Percentiles rank a stretch among this genome's conserved stretches.
phyloP scores from a whole-genome alignment of 2,113 vertebrate genomes.

The Thinocorus orbignyianus region DNA sequence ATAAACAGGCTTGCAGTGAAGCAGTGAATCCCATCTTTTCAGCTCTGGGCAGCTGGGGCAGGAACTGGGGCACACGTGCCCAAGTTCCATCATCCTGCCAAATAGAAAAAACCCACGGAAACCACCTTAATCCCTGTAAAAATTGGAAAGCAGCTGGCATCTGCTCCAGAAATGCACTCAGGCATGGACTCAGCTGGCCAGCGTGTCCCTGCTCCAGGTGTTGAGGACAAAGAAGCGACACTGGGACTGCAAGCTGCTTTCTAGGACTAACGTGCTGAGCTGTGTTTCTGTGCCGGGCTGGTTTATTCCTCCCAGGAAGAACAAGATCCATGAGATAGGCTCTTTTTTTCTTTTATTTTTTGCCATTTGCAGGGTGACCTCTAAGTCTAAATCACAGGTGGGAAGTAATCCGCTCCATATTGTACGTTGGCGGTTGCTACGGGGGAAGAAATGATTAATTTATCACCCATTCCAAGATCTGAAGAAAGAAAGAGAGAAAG shows the following conservation, averaged over 20 bases:
- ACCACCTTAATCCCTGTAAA: background rate
- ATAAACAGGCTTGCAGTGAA: background rate
- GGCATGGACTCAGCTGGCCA: background rate
- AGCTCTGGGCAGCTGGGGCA: background rate
- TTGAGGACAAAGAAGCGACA: background rate
- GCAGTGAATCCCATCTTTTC: background rate
- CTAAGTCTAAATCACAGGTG: background rate
- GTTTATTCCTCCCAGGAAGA: background rate
- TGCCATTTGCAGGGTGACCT: background rate
- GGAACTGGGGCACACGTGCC: rapidly evolving
- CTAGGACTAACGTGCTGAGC: background rate
- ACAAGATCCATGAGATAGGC: background rate
- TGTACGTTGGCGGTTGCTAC: background rate
- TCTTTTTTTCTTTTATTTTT: background rate
- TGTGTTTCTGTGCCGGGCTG: background rate
- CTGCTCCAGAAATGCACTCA: background rate
- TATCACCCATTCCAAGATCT: constrained; percentile 14
- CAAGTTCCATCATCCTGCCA: background rate
- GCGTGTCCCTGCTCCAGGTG: background rate
- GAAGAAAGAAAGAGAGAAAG: background rate
- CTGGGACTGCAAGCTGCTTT: rapidly evolving
- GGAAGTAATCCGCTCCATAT: background rate
- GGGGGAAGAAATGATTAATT: constrained; percentile 49
- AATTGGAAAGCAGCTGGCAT: background rate
- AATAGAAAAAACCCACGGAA: background rate